Base-by-base conservation (phyloP, 1,140 invertebrate species). In the Grapholita molesta region DNA sequence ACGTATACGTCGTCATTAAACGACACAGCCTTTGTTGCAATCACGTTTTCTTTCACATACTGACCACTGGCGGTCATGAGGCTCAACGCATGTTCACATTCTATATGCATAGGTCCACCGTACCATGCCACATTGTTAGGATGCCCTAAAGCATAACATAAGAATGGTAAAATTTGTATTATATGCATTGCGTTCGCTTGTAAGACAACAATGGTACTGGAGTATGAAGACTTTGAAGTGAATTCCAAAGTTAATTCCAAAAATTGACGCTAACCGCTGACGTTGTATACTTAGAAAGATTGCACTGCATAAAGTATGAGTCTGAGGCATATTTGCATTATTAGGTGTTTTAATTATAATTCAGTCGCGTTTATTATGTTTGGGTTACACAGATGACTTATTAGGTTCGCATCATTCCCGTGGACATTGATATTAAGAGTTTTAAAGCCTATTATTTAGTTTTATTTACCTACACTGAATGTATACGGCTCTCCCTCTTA, bases 21-120 rank as follows among this genome's bases (percentile, higher is more conserved):
- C 9, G 70, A 73, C 8, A 85, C 42, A 9, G 78, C 81, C 72
- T 86, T 86, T 2, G 74, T 76, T n/a, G 78, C 84, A 21, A 86
- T 82, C 12, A 85, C 76, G 67, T 86, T 85, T 38, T 85, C 79
- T 23, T 79, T 82, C n/a, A 81, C 24, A 66, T 83, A 76, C 64
- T 76, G 72, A 0, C 74, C 79, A 66, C 53, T 78, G 11, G 67
- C 66, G 0, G 69, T 77, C 72, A 82, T 80, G 6, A 80, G 57
- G 4, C 82, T 74, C 0, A 70, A n/a, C 2, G 73, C 73, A 30
- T 79, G 76, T 55, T 83, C 81, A 69, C 82, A 83, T 30, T 82
- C 76, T 12, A 74, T 38, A 57, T 81, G 74, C 6, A 82, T 23
- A 3, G 82, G 82, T 0, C 82, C 82, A 0, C 84, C 84, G 30